Evolutionary conservation across 2,797 vertebrate genomes (phyloP).

Genomic region (Stomatorhinus walkeri): DNA sequence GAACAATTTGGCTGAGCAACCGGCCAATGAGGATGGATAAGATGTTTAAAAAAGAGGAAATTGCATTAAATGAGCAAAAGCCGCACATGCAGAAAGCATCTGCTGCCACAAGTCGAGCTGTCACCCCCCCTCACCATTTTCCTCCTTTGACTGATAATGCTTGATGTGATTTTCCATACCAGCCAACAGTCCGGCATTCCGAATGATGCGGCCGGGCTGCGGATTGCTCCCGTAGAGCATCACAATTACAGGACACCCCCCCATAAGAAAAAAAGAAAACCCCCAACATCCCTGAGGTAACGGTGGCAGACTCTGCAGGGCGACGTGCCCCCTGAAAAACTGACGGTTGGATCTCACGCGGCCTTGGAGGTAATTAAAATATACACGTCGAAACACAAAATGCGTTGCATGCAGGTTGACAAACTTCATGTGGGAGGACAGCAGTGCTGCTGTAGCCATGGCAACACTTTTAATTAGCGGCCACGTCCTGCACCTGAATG

Average conservation of each 20-base stretch:
- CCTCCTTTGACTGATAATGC: constrained; percentile 3
- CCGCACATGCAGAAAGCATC: not conserved
- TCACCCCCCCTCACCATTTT: not conserved
- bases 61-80: not conserved
- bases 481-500: not conserved
- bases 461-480: constrained; percentile 13
- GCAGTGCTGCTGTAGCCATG: not conserved
- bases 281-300: not conserved
- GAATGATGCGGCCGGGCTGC: not conserved
- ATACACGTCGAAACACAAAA: not conserved
- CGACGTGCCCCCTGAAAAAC: not conserved
- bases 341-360: not conserved
- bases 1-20: not conserved
- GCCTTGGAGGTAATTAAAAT: constrained; percentile 1
- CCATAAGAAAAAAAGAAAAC: not conserved
- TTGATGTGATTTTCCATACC: constrained; percentile 4
- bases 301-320: not conserved
- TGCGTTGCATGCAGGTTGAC: not conserved
- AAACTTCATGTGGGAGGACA: not conserved
- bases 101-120: not conserved
- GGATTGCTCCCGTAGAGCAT: not conserved
- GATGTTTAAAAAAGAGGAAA: not conserved
- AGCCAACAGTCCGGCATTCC: not conserved
- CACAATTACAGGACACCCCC: not conserved
- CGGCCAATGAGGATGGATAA: not conserved